Base-by-base conservation (phyloP, 2,888 invertebrate genomes). In the Drosophila melanosoma region DNA sequence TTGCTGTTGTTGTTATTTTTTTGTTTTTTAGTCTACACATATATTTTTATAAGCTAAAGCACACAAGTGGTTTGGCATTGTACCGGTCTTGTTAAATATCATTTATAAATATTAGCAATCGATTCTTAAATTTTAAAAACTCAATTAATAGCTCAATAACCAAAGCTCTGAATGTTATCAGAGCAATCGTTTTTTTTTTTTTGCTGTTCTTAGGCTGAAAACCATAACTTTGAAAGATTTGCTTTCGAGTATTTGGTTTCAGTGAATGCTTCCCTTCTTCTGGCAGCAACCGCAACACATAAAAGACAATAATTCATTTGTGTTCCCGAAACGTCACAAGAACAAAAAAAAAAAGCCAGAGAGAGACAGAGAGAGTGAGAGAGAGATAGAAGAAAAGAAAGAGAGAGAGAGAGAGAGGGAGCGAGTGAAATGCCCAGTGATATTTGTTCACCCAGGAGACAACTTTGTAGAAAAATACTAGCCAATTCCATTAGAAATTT, bases 361-460 rank as follows among this genome's bases (percentile, higher is more conserved):
- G n/a, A 35, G 38, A 40, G 12, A 29, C 29, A 36, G 33, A 58
- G 23, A 26, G 15, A 57, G 3, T 26, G 5, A 29, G 20, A 11
- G 2, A 20, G 61, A 40, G 38, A 20, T 26, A 26, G 26, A 26
- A 26, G 26, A 26, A 26, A 26, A 40, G 12, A 29, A 35, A 36
- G 45, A 58, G 29, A 26, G 12, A 57, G 29, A 26, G 12, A 57
- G 29, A n/a, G 38, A 17, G 42, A 32, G 45, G n/a, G 6, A 42
- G 38, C 23, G 42, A 59, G 15, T 12, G 36, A 36, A 36, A 17
- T 7, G 20, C 3, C 12, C 20, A 36, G 15, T 63, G 48, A 65
- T 78, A 78, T 65, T 64, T 81, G 78, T 80, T 76, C 81, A 80
- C 33, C 67, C 71, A 71, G 54, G 71, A 76, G 77, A 76, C 77